Evolutionary conservation across 2,113 vertebrate species (phyloP), one percentile per base, ranked within the genome.

Genomic region (Dicentrarchus labrax): DNA sequence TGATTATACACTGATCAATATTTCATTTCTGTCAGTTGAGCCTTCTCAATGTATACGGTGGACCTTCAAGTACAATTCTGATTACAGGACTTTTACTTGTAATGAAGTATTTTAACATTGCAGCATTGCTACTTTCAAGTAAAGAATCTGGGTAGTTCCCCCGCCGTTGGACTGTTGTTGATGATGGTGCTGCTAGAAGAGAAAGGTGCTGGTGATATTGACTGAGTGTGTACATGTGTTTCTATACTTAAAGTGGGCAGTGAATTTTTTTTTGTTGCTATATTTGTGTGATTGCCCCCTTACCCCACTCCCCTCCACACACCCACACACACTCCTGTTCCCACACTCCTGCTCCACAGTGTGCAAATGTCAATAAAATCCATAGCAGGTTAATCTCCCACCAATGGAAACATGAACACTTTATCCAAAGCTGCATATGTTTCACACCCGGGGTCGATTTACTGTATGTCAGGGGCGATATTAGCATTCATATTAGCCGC

Each of bases 401-500:
- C 80, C 88, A 88, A 90, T 86, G 91, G 90, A 92, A 93, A 95
- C 93, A 93, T 88, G 92, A 93, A 91, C 90, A 88, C 88, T 94
- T 95, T 94, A 93, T 94, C 91, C 91, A 89, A 92, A 91, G 88
- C 91, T 6, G 86, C 91, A 91, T 94, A 93, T 92, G 86, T 94
- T 93, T 89, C 92, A 88, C 90, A 94, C 89, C 86, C 82, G 53
- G 91, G 89, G 93, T 93, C 92, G 91, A 93, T 94, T 94, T 92
- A 92, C 88, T 93, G 92, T 91, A 91, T 93, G 93, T 95, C 93
- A 94, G 90, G 87, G 89, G 88, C 83, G 75, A 92, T 88, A 95
- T 95, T 94, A 95, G 89, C 93, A 95, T 95, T 93, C 91, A 91
- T 93, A 93, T 94, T 93, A 94, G 92, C 87, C 66, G 84, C 78